These are phyloP conservation scores for Drosophila oshimai DNA, from an alignment of 1,140 invertebrate genomes.

Conservation along the genomic window DNA sequence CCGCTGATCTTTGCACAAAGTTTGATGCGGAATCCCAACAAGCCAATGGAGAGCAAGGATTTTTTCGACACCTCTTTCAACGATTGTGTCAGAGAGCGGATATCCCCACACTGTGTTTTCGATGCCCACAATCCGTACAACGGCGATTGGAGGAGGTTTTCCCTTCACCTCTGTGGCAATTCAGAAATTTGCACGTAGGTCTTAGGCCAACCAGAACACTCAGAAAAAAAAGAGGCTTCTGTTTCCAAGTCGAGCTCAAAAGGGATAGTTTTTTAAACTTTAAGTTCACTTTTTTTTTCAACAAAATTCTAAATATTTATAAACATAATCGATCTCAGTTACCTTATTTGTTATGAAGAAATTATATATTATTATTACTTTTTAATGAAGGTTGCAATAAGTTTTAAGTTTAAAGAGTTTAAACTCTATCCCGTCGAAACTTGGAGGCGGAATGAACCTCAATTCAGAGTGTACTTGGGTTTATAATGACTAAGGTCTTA, in stretches of 20 bases:
- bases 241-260: background rate
- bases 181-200: constrained; percentile 75
- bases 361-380: too few species aligned
- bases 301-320: too few species aligned
- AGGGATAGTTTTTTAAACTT: background rate
- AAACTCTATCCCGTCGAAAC: background rate
- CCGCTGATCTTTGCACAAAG: constrained; percentile 84
- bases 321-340: too few species aligned
- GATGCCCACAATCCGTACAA: constrained; percentile 87
- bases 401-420: too few species aligned
- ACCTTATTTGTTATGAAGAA: too few species aligned
- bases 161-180: constrained; percentile 94
- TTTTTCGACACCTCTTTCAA: constrained; percentile 95
- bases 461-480: constrained; percentile 23
- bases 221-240: background rate
- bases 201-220: too few species aligned
- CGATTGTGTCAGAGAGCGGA: constrained; percentile 89
- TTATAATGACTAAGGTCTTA: background rate
- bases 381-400: too few species aligned
- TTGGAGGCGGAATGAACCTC: background rate
- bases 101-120: constrained; percentile 88
- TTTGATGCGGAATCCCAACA: constrained; percentile 91
- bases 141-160: constrained; percentile 90
- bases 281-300: too few species aligned
- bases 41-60: constrained; percentile 89